phyloP scores from a whole-genome alignment of 2,113 vertebrate species.

The Peromyscus californicus region DNA sequence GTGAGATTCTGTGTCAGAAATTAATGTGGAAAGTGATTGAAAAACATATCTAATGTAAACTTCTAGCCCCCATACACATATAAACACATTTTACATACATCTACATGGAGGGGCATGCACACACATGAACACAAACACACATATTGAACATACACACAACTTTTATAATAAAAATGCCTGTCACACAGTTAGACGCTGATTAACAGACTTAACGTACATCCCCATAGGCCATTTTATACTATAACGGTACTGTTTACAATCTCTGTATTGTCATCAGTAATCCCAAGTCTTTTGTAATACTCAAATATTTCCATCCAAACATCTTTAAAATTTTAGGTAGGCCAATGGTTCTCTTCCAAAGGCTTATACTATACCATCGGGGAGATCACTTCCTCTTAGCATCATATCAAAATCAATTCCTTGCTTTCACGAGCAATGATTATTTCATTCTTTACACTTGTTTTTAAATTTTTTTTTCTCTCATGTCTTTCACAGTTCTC shows the following conservation, averaged over 20 bases:
- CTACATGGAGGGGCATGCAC: no score
- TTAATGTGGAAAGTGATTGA: not conserved
- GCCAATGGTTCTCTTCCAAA: not conserved
- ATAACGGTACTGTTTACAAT: rapidly evolving
- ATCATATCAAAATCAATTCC: not conserved
- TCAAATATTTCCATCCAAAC: not conserved
- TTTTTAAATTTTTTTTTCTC: not conserved
- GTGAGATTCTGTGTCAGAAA: no score
- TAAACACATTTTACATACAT: not conserved
- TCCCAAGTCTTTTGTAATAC: not conserved
- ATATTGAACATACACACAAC: not conserved
- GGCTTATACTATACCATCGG: not conserved
- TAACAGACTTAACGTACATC: not conserved
- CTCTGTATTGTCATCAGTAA: not conserved
- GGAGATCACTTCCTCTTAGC: not conserved
- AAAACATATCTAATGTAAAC: no score
- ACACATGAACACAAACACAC: not conserved
- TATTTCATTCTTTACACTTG: not conserved
- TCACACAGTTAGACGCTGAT: not conserved
- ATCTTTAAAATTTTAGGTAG: not conserved
- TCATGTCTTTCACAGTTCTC: not conserved
- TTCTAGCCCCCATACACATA: no score
- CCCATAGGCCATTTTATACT: not conserved
- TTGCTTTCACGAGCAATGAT: not conserved
- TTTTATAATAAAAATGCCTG: no score